Base-by-base conservation (phyloP, 2,797 vertebrate genomes). In the Oreortyx pictus region DNA sequence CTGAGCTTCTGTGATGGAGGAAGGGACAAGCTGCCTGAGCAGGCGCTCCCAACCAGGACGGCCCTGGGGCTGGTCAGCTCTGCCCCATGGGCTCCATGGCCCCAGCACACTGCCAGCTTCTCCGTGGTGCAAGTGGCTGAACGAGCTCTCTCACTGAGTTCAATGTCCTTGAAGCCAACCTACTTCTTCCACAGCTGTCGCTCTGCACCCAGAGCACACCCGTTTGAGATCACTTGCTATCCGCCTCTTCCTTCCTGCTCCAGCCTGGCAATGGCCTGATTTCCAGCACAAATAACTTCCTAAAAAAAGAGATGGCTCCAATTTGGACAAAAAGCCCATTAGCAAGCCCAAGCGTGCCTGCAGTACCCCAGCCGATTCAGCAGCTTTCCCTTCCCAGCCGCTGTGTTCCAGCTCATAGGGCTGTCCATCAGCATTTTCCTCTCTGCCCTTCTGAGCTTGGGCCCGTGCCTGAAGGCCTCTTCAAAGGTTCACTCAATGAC, bases 341-440 rank as follows among this genome's bases (percentile, higher is more conserved):
- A 67, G 56, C 0, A 7, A 92, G 93, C 75, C 92, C 89, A 81
- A 95, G 74, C 6, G 60, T 33, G 12, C 59, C 24, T 31, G 84
- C 84, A 95, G 89, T 81, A 61, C 89, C 59, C 23, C 43, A 62
- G 68, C 50, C 86, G 93, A 93, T 94, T 93, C 89, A 96, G 90
- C 35, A 54, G 73, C 85, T 82, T 79, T 94, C 66, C 79, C 92
- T 70, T 93, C 90, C 81, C 66, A 81, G 64, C 66, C 70, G 7
- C 88, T 87, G 77, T 76, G 84, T 11, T 82, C 75, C 13, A 93
- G 93, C 84, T 96, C 92, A 89, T 70, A 52, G 90, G 67, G 82
- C 86, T 95, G 94, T 92, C 91, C 68, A 92, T 89, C 88, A 93
- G 90, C 84, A 92, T 97, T 96, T 96, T 95, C 92, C 78, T 61